These are phyloP conservation scores for Rhineura floridana DNA, from an alignment of 2,113 vertebrate species.

Conservation along the genomic window DNA sequence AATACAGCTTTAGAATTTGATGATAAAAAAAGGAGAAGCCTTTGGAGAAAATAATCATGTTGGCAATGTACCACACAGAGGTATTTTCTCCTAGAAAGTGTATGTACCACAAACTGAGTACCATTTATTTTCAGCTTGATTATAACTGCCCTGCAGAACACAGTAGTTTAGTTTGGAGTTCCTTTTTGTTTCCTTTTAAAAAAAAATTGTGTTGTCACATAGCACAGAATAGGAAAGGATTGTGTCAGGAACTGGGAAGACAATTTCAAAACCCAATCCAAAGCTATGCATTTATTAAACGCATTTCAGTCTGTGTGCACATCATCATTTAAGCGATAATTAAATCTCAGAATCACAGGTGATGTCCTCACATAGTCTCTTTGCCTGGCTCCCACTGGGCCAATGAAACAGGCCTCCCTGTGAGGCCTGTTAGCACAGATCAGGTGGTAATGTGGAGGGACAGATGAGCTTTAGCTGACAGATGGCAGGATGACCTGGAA, in stretches of 20 bases:
- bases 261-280: slow-evolving; percentile 20
- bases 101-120: neutral
- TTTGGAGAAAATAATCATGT: slow-evolving; percentile 66
- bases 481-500: slow-evolving; percentile 95
- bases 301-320: slow-evolving; percentile 79
- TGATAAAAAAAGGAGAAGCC: slow-evolving; percentile 58
- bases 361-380: slow-evolving; percentile 82
- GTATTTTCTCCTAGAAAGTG: slow-evolving; percentile 10
- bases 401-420: slow-evolving; percentile 82
- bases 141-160: slow-evolving; percentile 12
- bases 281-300: slow-evolving; percentile 79
- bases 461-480: slow-evolving; percentile 91
- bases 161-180: neutral
- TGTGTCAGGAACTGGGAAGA: slow-evolving; percentile 42
- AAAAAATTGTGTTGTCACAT: neutral
- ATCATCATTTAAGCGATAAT: slow-evolving; percentile 85
- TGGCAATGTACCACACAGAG: neutral
- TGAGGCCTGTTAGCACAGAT: slow-evolving; percentile 91
- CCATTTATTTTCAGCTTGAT: slow-evolving; percentile 34
- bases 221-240: slow-evolving; percentile 15
- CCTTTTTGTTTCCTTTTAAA: neutral
- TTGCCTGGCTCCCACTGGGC: slow-evolving; percentile 79
- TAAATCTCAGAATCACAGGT: slow-evolving; percentile 87
- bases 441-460: slow-evolving; percentile 90
- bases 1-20: slow-evolving; percentile 73